Evolutionary conservation across 2,797 vertebrate species (phyloP), one percentile per base, ranked within the genome.

Genomic region (Phoeniculus purpureus): DNA sequence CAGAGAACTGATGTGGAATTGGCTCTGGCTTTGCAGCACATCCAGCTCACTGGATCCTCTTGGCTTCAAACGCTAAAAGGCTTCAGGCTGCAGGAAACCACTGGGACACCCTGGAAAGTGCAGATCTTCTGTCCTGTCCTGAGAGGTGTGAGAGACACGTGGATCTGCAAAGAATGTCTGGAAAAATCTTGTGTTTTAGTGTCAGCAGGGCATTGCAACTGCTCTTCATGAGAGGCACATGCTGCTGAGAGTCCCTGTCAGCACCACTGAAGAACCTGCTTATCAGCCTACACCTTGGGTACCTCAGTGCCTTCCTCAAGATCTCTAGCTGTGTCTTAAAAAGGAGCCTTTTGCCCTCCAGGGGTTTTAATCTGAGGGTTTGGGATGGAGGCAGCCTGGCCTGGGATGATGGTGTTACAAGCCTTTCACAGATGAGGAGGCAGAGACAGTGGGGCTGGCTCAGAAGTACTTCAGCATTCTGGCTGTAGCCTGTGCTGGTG

Each of bases 281-380:
- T 16, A 40, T 70, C 15, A 26, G 1, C 1, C 27, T 26, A 0
- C 9, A 3, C 7, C 34, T 40, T 8, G 9, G 18, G 26, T 82
- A 7, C 27, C 2, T 0, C 6, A 10, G 17, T 4, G 1, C 0
- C 2, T 61, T 67, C 29, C 22, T 40, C 15, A 21, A 51, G 34
- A 7, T 55, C 23, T 29, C 48, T 54, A 22, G 65, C 7, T 58
- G 8, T 79, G 37, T 31, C 25, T n/a, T n/a, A 4, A 6, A 6
- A 23, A 64, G 40, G 10, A 11, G 52, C 9, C 5, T 58, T 67
- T 45, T 50, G 16, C 43, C 43, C 71, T 9, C 68, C 7, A 12
- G 0, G 0, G 4, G 22, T 9, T 23, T 81, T 55, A 25, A 27
- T 76, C 45, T 15, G 7, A 43, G n/a, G 27, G 32, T 12, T 81